Evolutionary conservation across 2,797 vertebrate genomes (phyloP).

Genomic region (Poecile montanus): DNA sequence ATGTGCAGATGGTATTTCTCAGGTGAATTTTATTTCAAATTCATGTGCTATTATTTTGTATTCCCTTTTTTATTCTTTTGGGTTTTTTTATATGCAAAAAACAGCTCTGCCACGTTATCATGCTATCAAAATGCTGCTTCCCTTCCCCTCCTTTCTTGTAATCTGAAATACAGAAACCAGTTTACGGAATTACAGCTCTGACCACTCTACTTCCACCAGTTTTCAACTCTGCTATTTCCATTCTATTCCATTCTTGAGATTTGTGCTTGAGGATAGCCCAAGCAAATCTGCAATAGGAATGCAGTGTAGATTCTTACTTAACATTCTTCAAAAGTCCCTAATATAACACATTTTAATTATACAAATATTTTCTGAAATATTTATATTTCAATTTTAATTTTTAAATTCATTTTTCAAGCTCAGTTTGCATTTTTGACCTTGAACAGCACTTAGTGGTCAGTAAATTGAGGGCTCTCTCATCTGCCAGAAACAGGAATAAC

Average conservation of each 20-base stretch:
- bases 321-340: not conserved
- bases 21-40: not conserved
- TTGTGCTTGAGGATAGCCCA: not conserved
- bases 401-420: not conserved
- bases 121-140: not conserved
- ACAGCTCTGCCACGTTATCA: not conserved
- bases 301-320: not conserved
- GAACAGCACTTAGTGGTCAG: not conserved
- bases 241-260: not conserved
- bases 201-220: not conserved
- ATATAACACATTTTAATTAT: not conserved
- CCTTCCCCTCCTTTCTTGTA: not conserved
- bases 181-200: not conserved
- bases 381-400: rapidly evolving
- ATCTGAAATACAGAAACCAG: not conserved
- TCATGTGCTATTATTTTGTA: not conserved
- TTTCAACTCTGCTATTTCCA: not conserved
- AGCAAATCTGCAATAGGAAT: not conserved
- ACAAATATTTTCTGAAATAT: not conserved
- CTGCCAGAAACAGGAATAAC: not conserved
- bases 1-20: not conserved
- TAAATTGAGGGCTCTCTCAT: not conserved
- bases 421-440: not conserved
- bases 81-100: not conserved
- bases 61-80: not conserved